Conservation (phyloP, 2,113 vertebrate species). For the Gambusia affinis region DNA sequence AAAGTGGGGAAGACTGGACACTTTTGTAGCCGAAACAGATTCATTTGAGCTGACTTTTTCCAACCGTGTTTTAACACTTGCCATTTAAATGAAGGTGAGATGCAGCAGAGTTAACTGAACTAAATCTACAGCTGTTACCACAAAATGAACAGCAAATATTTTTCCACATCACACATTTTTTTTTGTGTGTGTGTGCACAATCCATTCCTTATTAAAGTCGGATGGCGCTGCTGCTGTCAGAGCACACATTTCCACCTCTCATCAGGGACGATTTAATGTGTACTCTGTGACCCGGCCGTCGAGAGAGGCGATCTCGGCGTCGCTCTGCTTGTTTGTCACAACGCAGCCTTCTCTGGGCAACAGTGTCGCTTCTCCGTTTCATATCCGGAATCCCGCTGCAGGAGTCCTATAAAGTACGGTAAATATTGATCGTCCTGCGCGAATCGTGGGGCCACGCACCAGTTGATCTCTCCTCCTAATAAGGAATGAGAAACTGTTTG, state of each 20-base stretch:
- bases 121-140: slow-evolving; percentile 3
- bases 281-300: slow-evolving; percentile 38
- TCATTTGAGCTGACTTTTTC: neutral
- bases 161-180: neutral
- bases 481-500: slow-evolving; percentile 30
- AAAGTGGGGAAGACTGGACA: neutral
- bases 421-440: slow-evolving; percentile 70
- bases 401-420: slow-evolving; percentile 63
- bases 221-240: slow-evolving; percentile 21
- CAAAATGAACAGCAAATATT: slow-evolving; percentile 7
- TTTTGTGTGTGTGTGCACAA: slow-evolving; percentile 11
- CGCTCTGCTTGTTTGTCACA: slow-evolving; percentile 40
- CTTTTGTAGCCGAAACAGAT: neutral
- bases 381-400: slow-evolving; percentile 64
- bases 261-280: slow-evolving; percentile 12
- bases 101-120: neutral
- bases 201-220: slow-evolving; percentile 33
- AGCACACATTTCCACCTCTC: slow-evolving; percentile 39
- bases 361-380: slow-evolving; percentile 42
- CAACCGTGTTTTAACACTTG: neutral
- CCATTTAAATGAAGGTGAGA: neutral
- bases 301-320: slow-evolving; percentile 24
- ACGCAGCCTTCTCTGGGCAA: slow-evolving; percentile 35
- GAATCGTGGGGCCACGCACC: slow-evolving; percentile 5
- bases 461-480: slow-evolving; percentile 38